These are phyloP conservation scores for Drosophila sturtevanti DNA, from an alignment of 1,140 invertebrate genomes.

Conservation along the genomic window DNA sequence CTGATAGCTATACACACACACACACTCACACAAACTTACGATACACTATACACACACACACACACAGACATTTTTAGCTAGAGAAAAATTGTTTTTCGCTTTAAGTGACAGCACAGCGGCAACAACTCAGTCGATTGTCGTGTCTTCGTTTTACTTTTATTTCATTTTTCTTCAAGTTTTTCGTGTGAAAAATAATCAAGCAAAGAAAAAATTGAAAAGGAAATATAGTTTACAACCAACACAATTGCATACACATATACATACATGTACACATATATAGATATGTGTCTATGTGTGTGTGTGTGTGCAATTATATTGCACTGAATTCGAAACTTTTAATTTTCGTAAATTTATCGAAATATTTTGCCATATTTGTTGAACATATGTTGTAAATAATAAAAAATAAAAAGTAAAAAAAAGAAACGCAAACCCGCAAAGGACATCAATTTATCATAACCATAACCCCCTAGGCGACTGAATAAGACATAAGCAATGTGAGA, in stretches of 20 bases:
- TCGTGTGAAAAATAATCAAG: constrained; percentile 73
- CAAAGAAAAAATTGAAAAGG: constrained; percentile 17
- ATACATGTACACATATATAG: no score
- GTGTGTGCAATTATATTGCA: constrained; percentile 6
- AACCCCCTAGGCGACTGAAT: constrained; percentile 28
- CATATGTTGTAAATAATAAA: not conserved
- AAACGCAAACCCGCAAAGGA: constrained; percentile 8
- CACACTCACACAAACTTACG: constrained; percentile 27
- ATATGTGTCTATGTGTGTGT: not conserved
- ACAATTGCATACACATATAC: not conserved
- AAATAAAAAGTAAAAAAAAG: constrained; percentile 10
- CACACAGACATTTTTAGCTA: constrained; percentile 39
- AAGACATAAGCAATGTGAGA: constrained; percentile 38
- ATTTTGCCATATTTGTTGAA: not conserved
- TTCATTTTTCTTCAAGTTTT: constrained; percentile 59
- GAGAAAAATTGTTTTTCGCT: constrained; percentile 79
- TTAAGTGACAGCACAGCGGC: constrained; percentile 65
- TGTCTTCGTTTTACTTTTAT: constrained; percentile 53
- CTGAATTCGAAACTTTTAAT: constrained; percentile 13
- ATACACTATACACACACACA: constrained; percentile 22
- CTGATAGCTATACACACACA: constrained; percentile 62
- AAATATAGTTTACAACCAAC: constrained; percentile 2
- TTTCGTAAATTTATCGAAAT: not conserved
- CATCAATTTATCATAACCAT: constrained; percentile 48
- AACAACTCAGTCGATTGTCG: constrained; percentile 47